phyloP scores from a whole-genome alignment of 2,888 invertebrate genomes.

The Xestia rhomboidea region DNA sequence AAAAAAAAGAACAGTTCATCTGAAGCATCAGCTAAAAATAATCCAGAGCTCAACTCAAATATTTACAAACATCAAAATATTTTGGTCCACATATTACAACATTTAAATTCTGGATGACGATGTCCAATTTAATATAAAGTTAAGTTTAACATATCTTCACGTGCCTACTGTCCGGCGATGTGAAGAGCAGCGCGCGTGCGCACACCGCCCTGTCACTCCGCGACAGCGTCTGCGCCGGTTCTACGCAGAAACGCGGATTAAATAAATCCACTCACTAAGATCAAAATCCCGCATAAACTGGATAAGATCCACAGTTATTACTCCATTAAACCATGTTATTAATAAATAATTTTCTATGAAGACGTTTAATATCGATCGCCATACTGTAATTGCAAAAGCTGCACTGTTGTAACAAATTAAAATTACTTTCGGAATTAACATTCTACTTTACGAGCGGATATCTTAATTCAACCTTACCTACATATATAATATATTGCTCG shows the following conservation, averaged over 20 bases:
- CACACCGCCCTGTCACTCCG: slow-evolving; percentile 73
- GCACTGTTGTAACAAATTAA: slow-evolving; percentile 37
- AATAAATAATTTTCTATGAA: slow-evolving; percentile 52
- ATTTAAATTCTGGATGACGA: slow-evolving; percentile 62
- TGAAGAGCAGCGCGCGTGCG: slow-evolving; percentile 82
- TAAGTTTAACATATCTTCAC: slow-evolving; percentile 70
- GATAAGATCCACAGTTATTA: slow-evolving; percentile 72
- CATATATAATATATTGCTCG: slow-evolving; percentile 29
- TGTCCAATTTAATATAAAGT: slow-evolving; percentile 68
- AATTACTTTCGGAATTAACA: slow-evolving; percentile 48
- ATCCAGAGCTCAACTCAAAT: slow-evolving; percentile 14
- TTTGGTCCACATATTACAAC: slow-evolving; percentile 47
- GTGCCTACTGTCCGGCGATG: slow-evolving; percentile 72
- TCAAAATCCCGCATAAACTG: slow-evolving; percentile 81
- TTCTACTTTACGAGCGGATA: slow-evolving; percentile 46
- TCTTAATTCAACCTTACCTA: slow-evolving; percentile 53
- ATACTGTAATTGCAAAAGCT: slow-evolving; percentile 45
- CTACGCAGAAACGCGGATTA: slow-evolving; percentile 78
- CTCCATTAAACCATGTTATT: slow-evolving; percentile 65
- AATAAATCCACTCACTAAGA: slow-evolving; percentile 84
- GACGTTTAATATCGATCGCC: slow-evolving; percentile 52
- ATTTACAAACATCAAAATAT: slow-evolving; percentile 56
- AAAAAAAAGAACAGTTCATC: background rate
- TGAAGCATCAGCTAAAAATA: slow-evolving; percentile 7
- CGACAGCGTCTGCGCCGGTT: slow-evolving; percentile 74